These are phyloP conservation scores for Bombus balteatus DNA, from an alignment of 1,140 invertebrate species.

Conservation along the genomic window DNA sequence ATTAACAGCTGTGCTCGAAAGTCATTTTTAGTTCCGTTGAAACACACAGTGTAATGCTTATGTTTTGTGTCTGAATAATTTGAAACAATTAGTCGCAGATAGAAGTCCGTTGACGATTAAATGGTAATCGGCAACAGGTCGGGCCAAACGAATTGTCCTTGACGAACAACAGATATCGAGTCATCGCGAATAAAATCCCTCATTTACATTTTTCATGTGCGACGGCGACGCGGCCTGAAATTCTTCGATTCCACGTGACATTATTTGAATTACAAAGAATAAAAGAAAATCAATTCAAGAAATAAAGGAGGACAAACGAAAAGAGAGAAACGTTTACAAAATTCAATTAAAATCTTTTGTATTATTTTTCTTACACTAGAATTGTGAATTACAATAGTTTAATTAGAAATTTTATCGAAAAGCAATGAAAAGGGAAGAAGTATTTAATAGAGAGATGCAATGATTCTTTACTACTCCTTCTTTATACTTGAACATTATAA, in stretches of 20 bases:
- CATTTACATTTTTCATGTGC: not conserved
- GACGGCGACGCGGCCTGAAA: not conserved
- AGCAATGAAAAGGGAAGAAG: not conserved
- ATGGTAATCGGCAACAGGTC: conserved; percentile 18
- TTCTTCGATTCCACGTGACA: not conserved
- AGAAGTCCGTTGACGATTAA: not conserved
- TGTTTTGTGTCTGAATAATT: not conserved
- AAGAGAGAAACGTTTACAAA: too few species aligned
- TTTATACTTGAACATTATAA: not conserved
- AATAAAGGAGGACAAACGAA: too few species aligned
- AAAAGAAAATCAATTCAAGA: not conserved
- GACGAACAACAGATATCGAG: not conserved
- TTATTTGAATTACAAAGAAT: not conserved
- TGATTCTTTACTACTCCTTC: not conserved
- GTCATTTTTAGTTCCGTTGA: not conserved
- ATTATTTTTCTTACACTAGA: not conserved
- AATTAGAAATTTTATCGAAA: not conserved
- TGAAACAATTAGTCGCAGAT: not conserved
- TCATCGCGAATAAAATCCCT: not conserved
- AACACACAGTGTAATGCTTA: not conserved
- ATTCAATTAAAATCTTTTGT: not conserved
- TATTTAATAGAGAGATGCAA: not conserved
- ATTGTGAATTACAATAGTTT: not conserved
- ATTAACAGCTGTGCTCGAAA: not conserved
- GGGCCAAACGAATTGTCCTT: not conserved